Percentiles rank a stretch among this genome's conserved stretches.
phyloP scores from a whole-genome alignment of 2,797 vertebrate species.

The Arnoldichthys spilopterus region DNA sequence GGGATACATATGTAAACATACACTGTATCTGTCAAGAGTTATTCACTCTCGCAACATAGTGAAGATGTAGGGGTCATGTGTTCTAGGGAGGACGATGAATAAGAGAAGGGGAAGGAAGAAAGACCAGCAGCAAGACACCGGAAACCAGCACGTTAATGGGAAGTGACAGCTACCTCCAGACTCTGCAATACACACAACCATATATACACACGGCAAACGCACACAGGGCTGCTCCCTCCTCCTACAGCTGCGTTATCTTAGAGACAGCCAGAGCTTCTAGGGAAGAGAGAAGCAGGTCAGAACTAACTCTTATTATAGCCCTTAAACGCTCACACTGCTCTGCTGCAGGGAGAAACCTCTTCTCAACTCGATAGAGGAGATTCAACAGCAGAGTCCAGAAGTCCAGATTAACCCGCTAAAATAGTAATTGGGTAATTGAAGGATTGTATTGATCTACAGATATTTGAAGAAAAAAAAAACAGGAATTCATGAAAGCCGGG shows the following conservation, averaged over 20 bases:
- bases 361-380: neutral
- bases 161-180: constrained; percentile 55
- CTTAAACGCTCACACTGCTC: constrained; percentile 20
- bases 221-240: constrained; percentile 58
- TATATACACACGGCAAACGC: constrained; percentile 33
- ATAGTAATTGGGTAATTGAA: neutral
- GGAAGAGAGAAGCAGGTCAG: constrained; percentile 53
- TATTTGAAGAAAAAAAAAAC: neutral
- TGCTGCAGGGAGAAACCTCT: constrained; percentile 28
- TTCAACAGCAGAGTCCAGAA: neutral
- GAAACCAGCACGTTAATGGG: constrained; percentile 36
- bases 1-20: neutral
- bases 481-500: neutral
- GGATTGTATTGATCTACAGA: neutral
- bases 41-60: neutral
- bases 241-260: constrained; percentile 59
- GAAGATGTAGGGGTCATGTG: neutral
- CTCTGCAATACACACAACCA: constrained; percentile 32
- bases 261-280: constrained; percentile 61
- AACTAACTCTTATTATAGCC: constrained; percentile 58
- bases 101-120: neutral
- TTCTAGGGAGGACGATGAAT: constrained; percentile 6
- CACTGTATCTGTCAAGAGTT: neutral
- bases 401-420: neutral
- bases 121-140: constrained; percentile 13